A percentile compares a stretch with the other conserved stretches of the same genome.
These are phyloP conservation scores for Cherax destructor DNA, from an alignment of 1,140 invertebrate genomes.

Conservation along the genomic window DNA sequence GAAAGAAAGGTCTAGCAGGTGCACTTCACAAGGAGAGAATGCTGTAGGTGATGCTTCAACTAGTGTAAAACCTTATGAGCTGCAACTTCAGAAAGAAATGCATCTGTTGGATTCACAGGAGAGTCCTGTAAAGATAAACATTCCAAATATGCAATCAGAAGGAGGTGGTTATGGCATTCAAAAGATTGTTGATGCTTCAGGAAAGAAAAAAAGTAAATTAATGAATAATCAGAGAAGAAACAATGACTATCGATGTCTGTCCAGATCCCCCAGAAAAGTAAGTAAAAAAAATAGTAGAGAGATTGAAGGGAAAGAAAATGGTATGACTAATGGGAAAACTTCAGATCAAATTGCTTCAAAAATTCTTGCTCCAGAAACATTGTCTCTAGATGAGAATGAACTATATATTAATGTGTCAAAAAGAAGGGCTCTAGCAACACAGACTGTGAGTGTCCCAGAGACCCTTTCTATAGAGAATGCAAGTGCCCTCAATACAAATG, in stretches of 20 bases:
- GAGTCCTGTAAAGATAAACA: too few relatives aligned
- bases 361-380: conserved; percentile 10
- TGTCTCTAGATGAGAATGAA: conserved; percentile 8
- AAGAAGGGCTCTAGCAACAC: conserved; percentile 1
- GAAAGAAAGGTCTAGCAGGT: background rate
- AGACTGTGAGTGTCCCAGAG: conserved; percentile 4
- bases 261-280: background rate
- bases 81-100: background rate
- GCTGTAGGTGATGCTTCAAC: background rate
- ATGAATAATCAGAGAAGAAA: background rate
- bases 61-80: background rate
- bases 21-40: background rate
- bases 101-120: background rate
- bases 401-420: background rate
- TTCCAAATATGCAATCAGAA: background rate
- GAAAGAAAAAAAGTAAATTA: background rate
- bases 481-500: background rate
- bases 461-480: background rate
- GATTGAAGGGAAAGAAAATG: background rate
- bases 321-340: background rate
- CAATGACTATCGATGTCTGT: background rate
- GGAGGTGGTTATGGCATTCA: background rate
- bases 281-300: background rate
- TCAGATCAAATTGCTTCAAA: background rate
- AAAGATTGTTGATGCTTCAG: background rate